Evolutionary conservation across 1,140 invertebrate species (phyloP).

Genomic region (Belonocnema kinseyi): DNA sequence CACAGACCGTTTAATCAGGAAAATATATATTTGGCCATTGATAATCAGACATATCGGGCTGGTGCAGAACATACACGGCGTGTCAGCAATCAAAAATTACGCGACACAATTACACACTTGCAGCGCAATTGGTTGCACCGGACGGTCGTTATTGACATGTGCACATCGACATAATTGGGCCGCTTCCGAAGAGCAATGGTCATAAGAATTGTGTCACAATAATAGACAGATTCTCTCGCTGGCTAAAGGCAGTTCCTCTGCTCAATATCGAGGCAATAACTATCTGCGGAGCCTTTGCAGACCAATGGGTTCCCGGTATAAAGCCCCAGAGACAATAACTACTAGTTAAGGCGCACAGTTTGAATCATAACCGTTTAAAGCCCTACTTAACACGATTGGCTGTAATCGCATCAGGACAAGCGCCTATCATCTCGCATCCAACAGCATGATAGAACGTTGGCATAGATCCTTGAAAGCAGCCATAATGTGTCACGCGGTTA

Average conservation of each 20-base stretch:
- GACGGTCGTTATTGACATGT: slow-evolving; percentile 67
- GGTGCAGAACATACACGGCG: too few species aligned
- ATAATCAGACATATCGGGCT: too few species aligned
- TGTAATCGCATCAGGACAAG: slow-evolving; percentile 22
- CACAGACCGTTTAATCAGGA: too few species aligned
- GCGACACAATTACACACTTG: too few species aligned
- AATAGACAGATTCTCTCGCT: slow-evolving; percentile 43
- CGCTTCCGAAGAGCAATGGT: neutral
- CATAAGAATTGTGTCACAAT: neutral
- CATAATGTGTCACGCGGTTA: too few species aligned
- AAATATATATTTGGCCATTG: too few species aligned
- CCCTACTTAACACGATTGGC: neutral
- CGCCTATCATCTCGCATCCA: slow-evolving; percentile 47
- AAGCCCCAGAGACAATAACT: too few species aligned
- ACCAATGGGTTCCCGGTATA: too few species aligned
- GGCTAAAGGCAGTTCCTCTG: slow-evolving; percentile 7
- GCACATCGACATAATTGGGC: neutral
- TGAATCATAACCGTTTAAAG: neutral
- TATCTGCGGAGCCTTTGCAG: too few species aligned
- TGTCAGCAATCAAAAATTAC: too few species aligned
- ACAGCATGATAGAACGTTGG: slow-evolving; percentile 41
- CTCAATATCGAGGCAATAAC: neutral
- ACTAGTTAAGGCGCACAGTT: neutral
- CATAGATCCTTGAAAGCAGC: slow-evolving; percentile 41
- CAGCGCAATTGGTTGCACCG: too few species aligned